Conservation (phyloP, 2,888 invertebrate species). For the Caenorhabditis angaria region DNA sequence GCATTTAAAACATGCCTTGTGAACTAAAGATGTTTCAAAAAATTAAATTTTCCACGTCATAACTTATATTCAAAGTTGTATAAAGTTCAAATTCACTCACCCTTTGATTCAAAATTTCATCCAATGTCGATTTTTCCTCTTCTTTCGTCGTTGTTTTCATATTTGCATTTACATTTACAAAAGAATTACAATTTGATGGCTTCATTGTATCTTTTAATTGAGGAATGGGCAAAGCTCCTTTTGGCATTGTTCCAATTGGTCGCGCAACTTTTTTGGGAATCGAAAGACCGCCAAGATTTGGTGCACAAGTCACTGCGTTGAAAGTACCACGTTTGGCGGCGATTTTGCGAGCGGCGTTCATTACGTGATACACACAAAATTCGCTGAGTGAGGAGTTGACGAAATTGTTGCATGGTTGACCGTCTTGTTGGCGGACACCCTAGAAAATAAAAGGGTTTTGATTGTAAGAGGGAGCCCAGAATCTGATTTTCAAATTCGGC, state of each 20-base stretch:
- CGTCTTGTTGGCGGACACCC: conserved; percentile 55
- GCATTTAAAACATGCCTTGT: no score
- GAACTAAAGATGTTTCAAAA: no score
- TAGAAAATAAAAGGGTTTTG: conserved; percentile 12
- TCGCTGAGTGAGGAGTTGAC: conserved; percentile 62
- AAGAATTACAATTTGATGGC: conserved; percentile 22
- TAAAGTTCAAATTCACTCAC: conserved; percentile 5
- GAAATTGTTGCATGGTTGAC: conserved; percentile 57
- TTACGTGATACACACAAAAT: conserved; percentile 64
- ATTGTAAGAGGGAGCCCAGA: neutral
- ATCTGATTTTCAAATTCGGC: neutral
- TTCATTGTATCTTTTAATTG: conserved; percentile 37
- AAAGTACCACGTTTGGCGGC: conserved; percentile 46
- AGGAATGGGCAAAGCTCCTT: neutral
- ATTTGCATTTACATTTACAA: conserved; percentile 22
- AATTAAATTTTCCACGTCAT: no score
- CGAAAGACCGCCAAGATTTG: conserved; percentile 25
- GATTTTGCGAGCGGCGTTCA: conserved; percentile 47
- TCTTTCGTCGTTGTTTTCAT: conserved; percentile 38
- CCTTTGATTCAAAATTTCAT: conserved; percentile 33
- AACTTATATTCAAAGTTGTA: no score
- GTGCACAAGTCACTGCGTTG: conserved; percentile 36
- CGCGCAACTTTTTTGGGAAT: conserved; percentile 1
- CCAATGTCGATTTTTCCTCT: conserved; percentile 41
- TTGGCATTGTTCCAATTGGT: neutral